phyloP scores from a whole-genome alignment of 1,140 invertebrate genomes.

The Muscidifurax raptorellus region DNA sequence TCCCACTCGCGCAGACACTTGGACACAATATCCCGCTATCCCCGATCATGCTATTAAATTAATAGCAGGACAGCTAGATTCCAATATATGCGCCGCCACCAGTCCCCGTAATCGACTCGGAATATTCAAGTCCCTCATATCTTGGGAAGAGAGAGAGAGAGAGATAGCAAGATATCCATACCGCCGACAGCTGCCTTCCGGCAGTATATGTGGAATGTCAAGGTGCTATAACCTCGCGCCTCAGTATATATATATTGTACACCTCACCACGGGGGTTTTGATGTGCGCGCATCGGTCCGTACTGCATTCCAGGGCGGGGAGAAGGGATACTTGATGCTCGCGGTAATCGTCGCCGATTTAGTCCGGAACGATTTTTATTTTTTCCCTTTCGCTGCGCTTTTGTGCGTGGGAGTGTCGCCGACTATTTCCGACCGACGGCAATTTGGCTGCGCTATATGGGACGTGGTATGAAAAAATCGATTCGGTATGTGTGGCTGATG shows the following conservation, averaged over 20 bases:
- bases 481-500: not conserved
- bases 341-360: not conserved
- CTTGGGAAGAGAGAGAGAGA: not conserved
- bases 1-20: not conserved
- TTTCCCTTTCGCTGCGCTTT: not conserved
- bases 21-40: not conserved
- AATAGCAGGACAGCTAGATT: conserved; percentile 61
- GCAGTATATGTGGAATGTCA: conserved; percentile 50
- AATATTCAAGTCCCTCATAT: conserved; percentile 55
- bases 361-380: not conserved
- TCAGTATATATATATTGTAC: not conserved
- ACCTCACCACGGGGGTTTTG: not conserved
- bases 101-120: conserved; percentile 58
- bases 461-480: not conserved
- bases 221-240: conserved; percentile 31
- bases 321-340: not conserved
- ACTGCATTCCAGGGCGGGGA: not conserved
- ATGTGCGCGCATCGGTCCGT: not conserved
- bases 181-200: not conserved
- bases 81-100: conserved; percentile 63
- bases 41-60: conserved; percentile 59
- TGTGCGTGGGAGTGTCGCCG: not conserved
- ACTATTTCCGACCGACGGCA: not conserved
- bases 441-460: not conserved
- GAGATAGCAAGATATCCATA: conserved; percentile 19